Evolutionary conservation across 2,797 vertebrate genomes (phyloP).

Genomic region (Clarias platycephalus): DNA sequence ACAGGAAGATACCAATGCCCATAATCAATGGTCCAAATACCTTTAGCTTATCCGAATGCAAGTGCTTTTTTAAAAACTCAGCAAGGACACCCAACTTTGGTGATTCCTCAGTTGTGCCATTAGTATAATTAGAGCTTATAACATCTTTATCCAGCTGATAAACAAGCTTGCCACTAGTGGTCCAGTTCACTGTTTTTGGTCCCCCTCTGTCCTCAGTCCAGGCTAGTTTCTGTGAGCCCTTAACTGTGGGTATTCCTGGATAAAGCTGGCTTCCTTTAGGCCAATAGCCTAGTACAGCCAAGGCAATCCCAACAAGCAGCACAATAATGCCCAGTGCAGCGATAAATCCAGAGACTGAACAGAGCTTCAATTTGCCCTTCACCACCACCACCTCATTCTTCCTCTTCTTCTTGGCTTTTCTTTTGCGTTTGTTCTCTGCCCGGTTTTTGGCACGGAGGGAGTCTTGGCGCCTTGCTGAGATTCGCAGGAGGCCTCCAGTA

Average conservation of each 20-base stretch:
- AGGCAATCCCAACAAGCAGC: slow-evolving; percentile 83
- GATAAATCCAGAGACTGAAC: slow-evolving; percentile 85
- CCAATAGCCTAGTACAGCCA: slow-evolving; percentile 94
- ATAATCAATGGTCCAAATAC: slow-evolving; percentile 87
- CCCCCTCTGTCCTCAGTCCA: slow-evolving; percentile 38
- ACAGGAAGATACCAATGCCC: slow-evolving; percentile 89
- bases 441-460: slow-evolving; percentile 79
- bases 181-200: slow-evolving; percentile 45
- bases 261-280: slow-evolving; percentile 76
- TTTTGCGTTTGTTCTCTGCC: slow-evolving; percentile 78
- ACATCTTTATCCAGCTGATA: slow-evolving; percentile 45
- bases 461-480: slow-evolving; percentile 89
- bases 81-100: slow-evolving; percentile 74
- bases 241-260: slow-evolving; percentile 54
- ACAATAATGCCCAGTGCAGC: slow-evolving; percentile 87
- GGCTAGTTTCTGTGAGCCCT: slow-evolving; percentile 24
- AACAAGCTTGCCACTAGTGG: slow-evolving; percentile 37
- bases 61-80: slow-evolving; percentile 78
- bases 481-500: slow-evolving; percentile 91
- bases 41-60: slow-evolving; percentile 84
- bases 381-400: slow-evolving; percentile 91
- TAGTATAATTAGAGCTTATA: slow-evolving; percentile 53
- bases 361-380: slow-evolving; percentile 89
- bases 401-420: slow-evolving; percentile 85
- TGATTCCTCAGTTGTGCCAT: slow-evolving; percentile 52